Evolutionary conservation across 1,140 invertebrate species (phyloP), one percentile per base, ranked within the genome.

Genomic region (Caenorhabditis latens): DNA sequence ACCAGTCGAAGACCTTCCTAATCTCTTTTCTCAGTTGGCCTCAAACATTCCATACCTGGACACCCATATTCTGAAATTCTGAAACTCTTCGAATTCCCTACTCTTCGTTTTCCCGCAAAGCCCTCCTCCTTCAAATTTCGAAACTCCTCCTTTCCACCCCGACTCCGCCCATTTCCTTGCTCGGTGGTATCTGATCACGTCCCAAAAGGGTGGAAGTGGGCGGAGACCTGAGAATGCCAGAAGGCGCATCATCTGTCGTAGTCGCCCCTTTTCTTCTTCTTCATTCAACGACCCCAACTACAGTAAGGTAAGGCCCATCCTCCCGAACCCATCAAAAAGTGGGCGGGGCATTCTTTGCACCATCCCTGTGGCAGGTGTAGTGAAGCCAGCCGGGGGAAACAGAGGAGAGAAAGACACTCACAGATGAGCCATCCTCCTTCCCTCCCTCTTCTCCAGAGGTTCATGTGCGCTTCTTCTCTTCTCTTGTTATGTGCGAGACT

Each of bases 391-490:
- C 32, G 63, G 63, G n/a, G 46, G 46, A 32, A 32, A 32, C 21
- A 63, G 61, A 63, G 14, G 24, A 63, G 61, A 24, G 21, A 63
- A 7, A 11, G n/a, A 53, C 19, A 50, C 71, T 24, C 71, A 53
- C 71, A 79, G 71, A 79, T 71, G 65, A 71, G 65, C 65, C 65
- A 43, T 71, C 32, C 65, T 71, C 65, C 21, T n/a, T n/a, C 16
- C 61, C 40, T 24, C 57, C n/a, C 32, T 42, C 32, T 42, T 65
- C 61, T 65, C 61, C 65, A 32, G 43, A 50, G 71, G 71, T 79
- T 79, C 71, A 79, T 79, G 71, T 79, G 46, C 46, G 71, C 71
- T 79, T 79, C 71, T 79, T 79, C 71, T 24, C n/a, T 19, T 79
- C 32, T 50, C n/a, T 24, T 42, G 46, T 71, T 43, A 46, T 71